Base-by-base conservation (phyloP, 2,797 vertebrate species). In the Notolepis coatsorum region DNA sequence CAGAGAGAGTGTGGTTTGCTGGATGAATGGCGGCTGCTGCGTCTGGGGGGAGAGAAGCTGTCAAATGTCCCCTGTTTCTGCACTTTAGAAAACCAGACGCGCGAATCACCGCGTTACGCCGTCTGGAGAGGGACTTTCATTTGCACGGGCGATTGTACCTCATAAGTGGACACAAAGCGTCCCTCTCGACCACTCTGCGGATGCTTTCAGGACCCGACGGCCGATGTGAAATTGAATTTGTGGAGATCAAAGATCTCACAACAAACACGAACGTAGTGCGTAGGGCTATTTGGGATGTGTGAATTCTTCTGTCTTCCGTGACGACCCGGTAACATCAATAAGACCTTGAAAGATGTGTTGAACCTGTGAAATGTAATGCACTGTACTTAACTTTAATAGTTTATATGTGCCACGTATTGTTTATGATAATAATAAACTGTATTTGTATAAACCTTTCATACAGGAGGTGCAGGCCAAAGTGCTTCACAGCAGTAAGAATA, bases 1-100 rank as follows among this genome's bases (percentile, higher is more conserved):
- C 7, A 33, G 28, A 33, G 5, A 31, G 13, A 47, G 60, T 71
- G 76, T 45, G 71, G 62, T 67, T 72, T 43, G 46, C 35, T 35
- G 45, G 76, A 75, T 88, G 66, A 83, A 76, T 75, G 57, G 71
- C 47, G 46, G 42, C 5, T 7, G 49, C 27, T 33, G 53, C 43
- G 70, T 80, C 68, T 73, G 41, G 52, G 55, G 41, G 52, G 55
- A n/a, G 41, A 24, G n/a, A 49, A 48, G 54, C 37, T 5, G 66
- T 59, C 52, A 67, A 66, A 73, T 45, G 28, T 52, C 41, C 67
- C 58, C 21, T 58, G 58, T 65, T 75, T 71, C 53, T 75, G 72
- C 75, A 61, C 67, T 74, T 48, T 56, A 33, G 2, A 15, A 68
- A n/a, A 67, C 75, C 79, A 62, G 68, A 68, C 54, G 5, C 15